A percentile compares a stretch with the other conserved stretches of the same genome.
phyloP scores from a whole-genome alignment of 2,113 vertebrate species.

The Zeus faber region DNA sequence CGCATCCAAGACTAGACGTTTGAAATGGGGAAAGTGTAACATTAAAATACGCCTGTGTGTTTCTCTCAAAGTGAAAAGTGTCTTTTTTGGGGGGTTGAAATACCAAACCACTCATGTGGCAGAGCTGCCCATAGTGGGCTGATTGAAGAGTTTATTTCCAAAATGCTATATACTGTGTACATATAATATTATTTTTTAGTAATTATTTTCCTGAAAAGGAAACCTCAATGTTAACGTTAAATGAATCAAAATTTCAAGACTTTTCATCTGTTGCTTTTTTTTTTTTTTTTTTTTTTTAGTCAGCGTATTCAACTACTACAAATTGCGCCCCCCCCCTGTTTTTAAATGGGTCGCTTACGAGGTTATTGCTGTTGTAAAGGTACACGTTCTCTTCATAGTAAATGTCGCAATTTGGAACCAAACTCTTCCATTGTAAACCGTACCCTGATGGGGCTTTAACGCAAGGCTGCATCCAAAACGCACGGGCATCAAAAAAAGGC shows the following conservation, averaged over 20 bases:
- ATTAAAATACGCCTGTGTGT: too few species aligned
- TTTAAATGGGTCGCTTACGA: too few species aligned
- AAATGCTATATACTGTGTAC: constrained; percentile 53
- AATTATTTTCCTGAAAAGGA: constrained; percentile 12
- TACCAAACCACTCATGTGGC: neutral
- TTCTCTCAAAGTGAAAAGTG: too few species aligned
- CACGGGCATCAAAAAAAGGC: constrained; percentile 71
- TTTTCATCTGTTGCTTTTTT: too few species aligned
- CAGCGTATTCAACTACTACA: too few species aligned
- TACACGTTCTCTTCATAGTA: too few species aligned
- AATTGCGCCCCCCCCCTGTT: too few species aligned
- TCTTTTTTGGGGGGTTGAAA: neutral
- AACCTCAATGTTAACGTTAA: constrained; percentile 7
- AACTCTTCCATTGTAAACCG: constrained; percentile 59
- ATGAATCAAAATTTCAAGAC: neutral
- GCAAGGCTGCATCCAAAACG: constrained; percentile 63
- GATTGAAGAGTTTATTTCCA: constrained; percentile 45
- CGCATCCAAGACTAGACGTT: constrained; percentile 16
- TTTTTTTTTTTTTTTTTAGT: too few species aligned
- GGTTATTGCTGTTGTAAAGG: too few species aligned
- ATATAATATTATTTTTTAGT: too few species aligned
- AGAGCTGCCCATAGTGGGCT: constrained; percentile 23
- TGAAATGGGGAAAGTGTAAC: constrained; percentile 7
- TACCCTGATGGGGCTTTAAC: constrained; percentile 48
- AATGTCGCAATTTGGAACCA: constrained; percentile 54